Conservation (phyloP, 2,113 vertebrate genomes). For the Notiomystis cincta region DNA sequence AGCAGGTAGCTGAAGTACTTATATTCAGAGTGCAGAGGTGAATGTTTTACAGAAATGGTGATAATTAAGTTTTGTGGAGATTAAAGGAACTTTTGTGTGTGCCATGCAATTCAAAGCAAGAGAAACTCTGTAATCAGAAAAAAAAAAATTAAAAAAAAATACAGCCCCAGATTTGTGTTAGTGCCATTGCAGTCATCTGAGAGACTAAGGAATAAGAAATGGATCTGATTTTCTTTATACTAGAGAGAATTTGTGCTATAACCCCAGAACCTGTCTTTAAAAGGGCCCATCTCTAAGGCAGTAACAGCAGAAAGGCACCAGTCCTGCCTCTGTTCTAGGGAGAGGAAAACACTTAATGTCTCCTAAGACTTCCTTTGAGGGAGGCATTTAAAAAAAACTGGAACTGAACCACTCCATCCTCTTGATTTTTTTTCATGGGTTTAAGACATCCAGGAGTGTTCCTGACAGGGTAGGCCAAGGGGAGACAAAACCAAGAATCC, state of each 20-base stretch:
- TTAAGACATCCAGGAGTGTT: background rate
- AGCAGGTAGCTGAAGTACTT: background rate
- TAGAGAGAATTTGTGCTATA: background rate
- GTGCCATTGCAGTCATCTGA: background rate
- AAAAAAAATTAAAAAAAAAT: slow-evolving; percentile 6
- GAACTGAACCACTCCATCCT: background rate
- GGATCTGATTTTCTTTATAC: background rate
- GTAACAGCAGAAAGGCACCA: background rate
- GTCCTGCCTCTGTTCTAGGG: background rate
- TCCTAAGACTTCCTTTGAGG: background rate
- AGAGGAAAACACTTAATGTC: background rate
- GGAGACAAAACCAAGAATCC: background rate
- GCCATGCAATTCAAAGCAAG: background rate
- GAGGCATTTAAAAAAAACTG: background rate
- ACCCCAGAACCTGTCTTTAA: background rate
- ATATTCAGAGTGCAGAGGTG: background rate
- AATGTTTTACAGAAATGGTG: background rate
- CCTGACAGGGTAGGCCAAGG: background rate
- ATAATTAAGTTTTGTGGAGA: slow-evolving; percentile 40
- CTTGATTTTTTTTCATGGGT: background rate
- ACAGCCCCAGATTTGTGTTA: background rate
- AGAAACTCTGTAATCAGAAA: background rate
- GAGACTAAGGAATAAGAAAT: background rate
- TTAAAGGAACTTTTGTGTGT: background rate
- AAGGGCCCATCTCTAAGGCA: background rate